These are phyloP conservation scores for Gonocerus acuteangulatus DNA, from an alignment of 2,888 invertebrate species.

Conservation along the genomic window DNA sequence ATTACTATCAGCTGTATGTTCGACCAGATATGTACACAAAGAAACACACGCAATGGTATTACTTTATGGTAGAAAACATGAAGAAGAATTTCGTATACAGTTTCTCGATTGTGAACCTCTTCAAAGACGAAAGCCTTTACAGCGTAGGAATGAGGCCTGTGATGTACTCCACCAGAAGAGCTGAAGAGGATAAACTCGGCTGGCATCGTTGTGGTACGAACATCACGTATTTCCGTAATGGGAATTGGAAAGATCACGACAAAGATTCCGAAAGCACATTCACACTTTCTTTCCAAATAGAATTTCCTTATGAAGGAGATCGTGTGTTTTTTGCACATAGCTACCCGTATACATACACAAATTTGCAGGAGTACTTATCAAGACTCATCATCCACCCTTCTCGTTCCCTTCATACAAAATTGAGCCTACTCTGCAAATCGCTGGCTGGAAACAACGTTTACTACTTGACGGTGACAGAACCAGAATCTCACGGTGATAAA, in stretches of 20 bases:
- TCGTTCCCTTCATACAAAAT: conserved; percentile 72
- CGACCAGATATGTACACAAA: conserved; percentile 80
- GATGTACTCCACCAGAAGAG: conserved; percentile 81
- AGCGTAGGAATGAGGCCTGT: conserved; percentile 86
- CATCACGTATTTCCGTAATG: conserved; percentile 84
- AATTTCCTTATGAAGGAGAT: conserved; percentile 81
- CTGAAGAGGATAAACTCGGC: conserved; percentile 69
- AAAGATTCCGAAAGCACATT: conserved; percentile 70
- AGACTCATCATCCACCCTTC: conserved; percentile 65
- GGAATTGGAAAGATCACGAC: conserved; percentile 56
- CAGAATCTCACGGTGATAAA: too few species aligned
- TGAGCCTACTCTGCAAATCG: conserved; percentile 72
- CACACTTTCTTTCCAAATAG: conserved; percentile 82
- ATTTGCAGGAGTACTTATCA: conserved; percentile 55
- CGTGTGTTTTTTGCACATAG: conserved; percentile 86
- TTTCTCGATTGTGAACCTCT: conserved; percentile 69
- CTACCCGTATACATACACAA: conserved; percentile 90
- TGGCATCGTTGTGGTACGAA: conserved; percentile 89
- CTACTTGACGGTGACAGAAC: conserved; percentile 82
- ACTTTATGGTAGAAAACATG: conserved; percentile 81
- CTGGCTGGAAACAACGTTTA: conserved; percentile 86
- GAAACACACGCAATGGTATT: conserved; percentile 92
- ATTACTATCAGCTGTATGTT: conserved; percentile 84
- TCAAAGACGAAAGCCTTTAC: conserved; percentile 75
- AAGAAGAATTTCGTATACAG: conserved; percentile 73